Evolutionary conservation across 1,140 invertebrate species (phyloP).

Genomic region (Zophobas atratus): DNA sequence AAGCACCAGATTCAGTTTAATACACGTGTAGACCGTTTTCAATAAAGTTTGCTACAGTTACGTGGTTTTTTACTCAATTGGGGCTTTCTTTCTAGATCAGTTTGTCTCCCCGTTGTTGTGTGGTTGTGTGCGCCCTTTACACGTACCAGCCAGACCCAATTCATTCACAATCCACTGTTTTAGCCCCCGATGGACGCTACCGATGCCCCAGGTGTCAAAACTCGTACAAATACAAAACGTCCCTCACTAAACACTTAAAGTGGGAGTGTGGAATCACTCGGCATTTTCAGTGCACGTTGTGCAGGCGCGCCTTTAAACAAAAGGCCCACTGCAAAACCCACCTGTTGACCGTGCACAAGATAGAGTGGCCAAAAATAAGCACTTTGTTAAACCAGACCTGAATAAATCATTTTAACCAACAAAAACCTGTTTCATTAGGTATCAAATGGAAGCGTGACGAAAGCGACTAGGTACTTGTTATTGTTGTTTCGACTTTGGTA

Average conservation of each 20-base stretch:
- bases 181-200: slow-evolving; percentile 1
- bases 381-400: background rate
- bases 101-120: too few relatives aligned
- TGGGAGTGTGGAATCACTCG: slow-evolving; percentile 71
- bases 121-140: too few relatives aligned
- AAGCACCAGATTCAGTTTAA: too few relatives aligned
- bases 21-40: too few relatives aligned
- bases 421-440: too few relatives aligned
- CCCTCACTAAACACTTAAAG: slow-evolving; percentile 68
- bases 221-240: slow-evolving; percentile 70
- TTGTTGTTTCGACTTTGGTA: background rate
- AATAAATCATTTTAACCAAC: too few relatives aligned
- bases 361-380: background rate
- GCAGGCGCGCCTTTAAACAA: slow-evolving; percentile 65
- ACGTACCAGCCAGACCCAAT: too few relatives aligned
- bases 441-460: too few relatives aligned
- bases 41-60: too few relatives aligned
- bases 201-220: slow-evolving; percentile 75
- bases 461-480: background rate
- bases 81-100: too few relatives aligned
- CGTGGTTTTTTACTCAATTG: too few relatives aligned
- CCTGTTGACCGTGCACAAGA: slow-evolving; percentile 2
- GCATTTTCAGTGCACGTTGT: slow-evolving; percentile 70
- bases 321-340: slow-evolving; percentile 66
- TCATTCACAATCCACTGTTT: too few relatives aligned